Percentiles rank a stretch among this genome's conserved stretches.
These are phyloP conservation scores for Campylomormyrus tamandua DNA, from an alignment of 2,113 vertebrate species.

Conservation along the genomic window DNA sequence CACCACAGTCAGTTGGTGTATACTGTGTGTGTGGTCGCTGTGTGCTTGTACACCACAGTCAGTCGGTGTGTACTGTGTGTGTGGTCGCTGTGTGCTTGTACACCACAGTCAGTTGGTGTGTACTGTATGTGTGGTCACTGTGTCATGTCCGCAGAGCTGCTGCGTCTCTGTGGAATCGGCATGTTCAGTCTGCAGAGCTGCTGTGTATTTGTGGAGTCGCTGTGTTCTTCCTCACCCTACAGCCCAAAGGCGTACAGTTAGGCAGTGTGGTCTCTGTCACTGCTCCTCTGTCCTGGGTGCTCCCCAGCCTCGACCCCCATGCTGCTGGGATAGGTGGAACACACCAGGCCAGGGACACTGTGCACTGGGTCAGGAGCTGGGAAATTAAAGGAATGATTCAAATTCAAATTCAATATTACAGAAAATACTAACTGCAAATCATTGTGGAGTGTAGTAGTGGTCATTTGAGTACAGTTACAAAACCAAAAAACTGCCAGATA, in stretches of 20 bases:
- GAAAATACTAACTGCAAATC: not conserved
- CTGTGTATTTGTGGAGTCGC: too few species aligned
- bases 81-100: not conserved
- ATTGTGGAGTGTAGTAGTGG: not conserved
- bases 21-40: not conserved
- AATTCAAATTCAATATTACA: not conserved
- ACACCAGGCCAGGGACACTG: not conserved
- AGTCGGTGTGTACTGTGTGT: conserved; percentile 68
- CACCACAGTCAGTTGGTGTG: conserved; percentile 91
- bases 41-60: conserved; percentile 71
- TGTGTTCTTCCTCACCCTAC: too few species aligned
- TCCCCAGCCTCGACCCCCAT: not conserved
- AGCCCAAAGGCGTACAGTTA: not conserved
- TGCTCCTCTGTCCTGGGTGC: not conserved
- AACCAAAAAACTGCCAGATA: not conserved
- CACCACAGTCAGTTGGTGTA: conserved; percentile 91
- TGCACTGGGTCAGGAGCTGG: not conserved
- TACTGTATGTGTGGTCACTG: not conserved
- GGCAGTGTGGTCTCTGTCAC: not conserved
- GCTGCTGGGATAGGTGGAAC: not conserved
- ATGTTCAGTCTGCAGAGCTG: not conserved
- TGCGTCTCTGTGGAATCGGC: too few species aligned
- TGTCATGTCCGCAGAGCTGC: too few species aligned
- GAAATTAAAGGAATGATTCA: not conserved
- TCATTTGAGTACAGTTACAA: not conserved